These are phyloP conservation scores for Polia nebulosa DNA, from an alignment of 2,888 invertebrate genomes.

Conservation along the genomic window DNA sequence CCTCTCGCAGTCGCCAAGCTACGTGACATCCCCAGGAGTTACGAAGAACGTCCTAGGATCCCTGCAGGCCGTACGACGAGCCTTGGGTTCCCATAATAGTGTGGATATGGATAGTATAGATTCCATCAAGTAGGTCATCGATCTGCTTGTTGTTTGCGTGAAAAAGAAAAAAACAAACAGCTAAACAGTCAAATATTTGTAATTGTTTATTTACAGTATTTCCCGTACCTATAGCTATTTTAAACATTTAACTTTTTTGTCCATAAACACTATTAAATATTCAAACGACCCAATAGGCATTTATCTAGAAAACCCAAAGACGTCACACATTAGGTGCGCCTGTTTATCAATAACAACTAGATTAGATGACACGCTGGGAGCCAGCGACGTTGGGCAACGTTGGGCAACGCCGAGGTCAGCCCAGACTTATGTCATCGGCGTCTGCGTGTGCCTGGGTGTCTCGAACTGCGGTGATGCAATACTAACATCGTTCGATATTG, in stretches of 20 bases:
- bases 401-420: slow-evolving; percentile 30
- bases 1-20: too few species aligned
- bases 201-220: neutral
- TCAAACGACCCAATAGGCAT: neutral
- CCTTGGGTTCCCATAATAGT: too few species aligned
- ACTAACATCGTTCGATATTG: slow-evolving; percentile 1
- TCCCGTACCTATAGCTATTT: neutral
- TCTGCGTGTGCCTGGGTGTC: neutral
- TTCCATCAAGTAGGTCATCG: neutral
- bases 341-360: slow-evolving; percentile 5
- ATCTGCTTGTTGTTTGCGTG: too few species aligned
- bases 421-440: slow-evolving; percentile 16
- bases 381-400: slow-evolving; percentile 5
- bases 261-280: neutral
- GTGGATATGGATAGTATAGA: too few species aligned
- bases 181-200: neutral
- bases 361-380: slow-evolving; percentile 11
- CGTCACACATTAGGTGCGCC: neutral
- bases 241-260: neutral
- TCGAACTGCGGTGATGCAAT: slow-evolving; percentile 23
- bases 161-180: too few species aligned
- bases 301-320: slow-evolving; percentile 25
- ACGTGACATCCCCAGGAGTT: too few species aligned
- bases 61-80: too few species aligned
- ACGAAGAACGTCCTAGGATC: too few species aligned